phyloP scores from a whole-genome alignment of 2,888 invertebrate genomes.

The Cancer borealis region DNA sequence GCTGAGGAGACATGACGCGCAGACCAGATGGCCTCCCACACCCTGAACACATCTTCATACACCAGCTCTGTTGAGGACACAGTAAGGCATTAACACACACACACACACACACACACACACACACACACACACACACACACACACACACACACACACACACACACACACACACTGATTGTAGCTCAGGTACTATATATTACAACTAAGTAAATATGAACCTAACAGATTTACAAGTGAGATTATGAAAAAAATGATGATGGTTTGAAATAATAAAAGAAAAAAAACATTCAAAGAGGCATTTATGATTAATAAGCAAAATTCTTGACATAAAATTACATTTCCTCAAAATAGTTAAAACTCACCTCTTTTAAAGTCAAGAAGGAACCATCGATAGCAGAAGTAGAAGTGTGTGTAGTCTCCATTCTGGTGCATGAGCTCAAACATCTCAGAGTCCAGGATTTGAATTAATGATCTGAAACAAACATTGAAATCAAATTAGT shows the following conservation, averaged over 20 bases:
- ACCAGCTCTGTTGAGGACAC: constrained; percentile 85
- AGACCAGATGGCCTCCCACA: constrained; percentile 99
- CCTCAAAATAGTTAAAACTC: constrained; percentile 78
- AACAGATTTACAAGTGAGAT: background rate
- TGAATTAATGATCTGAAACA: constrained; percentile 76
- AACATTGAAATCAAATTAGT: background rate
- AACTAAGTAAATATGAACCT: too few species aligned
- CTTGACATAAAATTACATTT: constrained; percentile 79
- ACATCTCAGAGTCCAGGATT: constrained; percentile 94
- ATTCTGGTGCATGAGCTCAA: constrained; percentile 95
- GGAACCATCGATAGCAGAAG: constrained; percentile 98
- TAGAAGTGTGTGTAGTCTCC: constrained; percentile 98
- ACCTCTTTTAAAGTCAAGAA: constrained; percentile 93
- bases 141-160: too few species aligned
- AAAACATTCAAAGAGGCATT: background rate
- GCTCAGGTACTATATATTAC: too few species aligned
- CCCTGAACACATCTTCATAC: constrained; percentile 94
- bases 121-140: too few species aligned
- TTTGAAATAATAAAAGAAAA: background rate
- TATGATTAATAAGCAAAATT: background rate
- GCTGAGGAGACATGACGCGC: constrained; percentile 91
- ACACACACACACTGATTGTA: too few species aligned
- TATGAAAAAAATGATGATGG: background rate
- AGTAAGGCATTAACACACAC: constrained; percentile 1
- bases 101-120: background rate